These are phyloP conservation scores for Enteromius treurensis DNA, from an alignment of 2,797 vertebrate genomes.

Conservation along the genomic window DNA sequence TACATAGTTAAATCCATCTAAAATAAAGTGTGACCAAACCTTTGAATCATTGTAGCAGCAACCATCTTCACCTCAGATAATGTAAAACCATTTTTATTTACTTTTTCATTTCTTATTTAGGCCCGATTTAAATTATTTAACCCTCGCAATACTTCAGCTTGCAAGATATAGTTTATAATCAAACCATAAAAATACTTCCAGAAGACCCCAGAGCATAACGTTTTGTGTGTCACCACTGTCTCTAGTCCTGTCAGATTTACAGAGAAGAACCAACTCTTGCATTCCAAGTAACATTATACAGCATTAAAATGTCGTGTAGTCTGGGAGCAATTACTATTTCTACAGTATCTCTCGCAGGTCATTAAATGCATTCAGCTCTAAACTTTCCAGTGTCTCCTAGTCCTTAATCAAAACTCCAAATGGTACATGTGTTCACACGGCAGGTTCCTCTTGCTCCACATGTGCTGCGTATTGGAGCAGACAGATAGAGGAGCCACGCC, in stretches of 20 bases:
- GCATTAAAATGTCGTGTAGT: constrained; percentile 2
- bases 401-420: constrained; percentile 35
- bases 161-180: background rate
- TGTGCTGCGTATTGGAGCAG: constrained; percentile 67
- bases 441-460: constrained; percentile 34
- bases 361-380: background rate
- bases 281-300: constrained; percentile 22
- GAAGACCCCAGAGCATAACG: background rate
- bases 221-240: background rate
- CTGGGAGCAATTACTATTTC: background rate
- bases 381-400: background rate
- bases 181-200: background rate
- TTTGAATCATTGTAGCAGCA: background rate
- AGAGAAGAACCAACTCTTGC: background rate
- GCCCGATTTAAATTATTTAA: background rate
- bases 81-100: background rate
- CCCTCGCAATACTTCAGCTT: background rate
- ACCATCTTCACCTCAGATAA: background rate
- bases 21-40: too few species aligned
- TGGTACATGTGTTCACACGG: background rate
- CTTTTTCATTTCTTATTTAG: background rate
- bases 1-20: too few species aligned
- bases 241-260: background rate
- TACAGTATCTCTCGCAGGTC: constrained; percentile 5
- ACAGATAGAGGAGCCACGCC: constrained; percentile 69